Evolutionary conservation across 2,113 vertebrate genomes (phyloP), one percentile per base, ranked within the genome.

Genomic region (Ranitomeya imitator): DNA sequence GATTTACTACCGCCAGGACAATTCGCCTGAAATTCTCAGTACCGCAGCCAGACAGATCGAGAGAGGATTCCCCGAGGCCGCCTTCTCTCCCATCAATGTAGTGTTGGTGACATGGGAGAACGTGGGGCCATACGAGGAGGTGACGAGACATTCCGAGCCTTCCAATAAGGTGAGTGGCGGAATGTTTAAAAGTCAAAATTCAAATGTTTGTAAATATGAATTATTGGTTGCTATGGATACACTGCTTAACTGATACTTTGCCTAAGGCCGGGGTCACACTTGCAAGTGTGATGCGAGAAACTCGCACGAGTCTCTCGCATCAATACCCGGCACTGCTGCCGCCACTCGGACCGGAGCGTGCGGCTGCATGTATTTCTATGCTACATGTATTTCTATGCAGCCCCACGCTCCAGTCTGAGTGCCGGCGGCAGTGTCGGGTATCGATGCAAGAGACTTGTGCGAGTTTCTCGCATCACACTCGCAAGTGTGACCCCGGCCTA

Each of bases 71-170:
- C 97, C 96, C 0, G 85, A n/a, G 13, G 51, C 92, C 0, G 67
- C 89, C 57, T 99, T 99, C 63, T 79, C 90, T 3, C 97, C 98
- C 51, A 96, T 93, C 10, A 93, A 96, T 0, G 92, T 90, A 0
- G 96, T 99, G 85, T 85, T 99, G 6, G 96, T 94, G 83, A 99
- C 98, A 54, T 99, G 98, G 98, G 96, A 98, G 91, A 94, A 96
- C 0, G 97, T 99, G 31, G 96, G 96, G 0, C 94, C 97, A 0
- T 97, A 98, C 2, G 96, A 97, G 85, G 97, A 97, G 87, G 92
- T 92, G 60, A 88, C 86, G 0, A 94, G 89, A 13, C 92, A 90
- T 55, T 21, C 86, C 0, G 89, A 92, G 6, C 91, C 95, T n/a
- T 95, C 97, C 0, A 87, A 85, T 16, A 93, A 96, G 96, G 98